Conservation (phyloP, 1,140 invertebrate species). For the Aplysia californica region DNA sequence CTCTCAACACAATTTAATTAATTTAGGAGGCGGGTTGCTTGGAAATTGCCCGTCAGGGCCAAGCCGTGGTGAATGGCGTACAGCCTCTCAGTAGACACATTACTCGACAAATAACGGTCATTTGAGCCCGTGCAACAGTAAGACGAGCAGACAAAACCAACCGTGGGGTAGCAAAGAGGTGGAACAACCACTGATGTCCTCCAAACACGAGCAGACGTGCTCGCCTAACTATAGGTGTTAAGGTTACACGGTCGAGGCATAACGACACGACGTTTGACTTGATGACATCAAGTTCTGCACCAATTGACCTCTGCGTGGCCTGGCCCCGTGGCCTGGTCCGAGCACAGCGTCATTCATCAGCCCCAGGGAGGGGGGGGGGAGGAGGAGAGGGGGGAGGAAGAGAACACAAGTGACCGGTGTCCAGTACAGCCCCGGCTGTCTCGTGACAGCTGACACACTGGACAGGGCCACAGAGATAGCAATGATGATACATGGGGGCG, state of each 20-base stretch:
- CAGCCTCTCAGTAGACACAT: neutral
- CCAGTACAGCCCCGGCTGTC: neutral
- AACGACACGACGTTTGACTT: neutral
- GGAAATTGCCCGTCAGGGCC: neutral
- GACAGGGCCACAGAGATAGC: neutral
- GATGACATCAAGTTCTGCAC: neutral
- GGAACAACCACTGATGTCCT: too few relatives aligned
- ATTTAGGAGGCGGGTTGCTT: too few relatives aligned
- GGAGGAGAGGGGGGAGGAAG: neutral
- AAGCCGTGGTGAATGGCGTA: neutral
- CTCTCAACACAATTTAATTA: neutral
- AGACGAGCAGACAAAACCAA: too few relatives aligned
- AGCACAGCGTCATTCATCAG: constrained; percentile 22
- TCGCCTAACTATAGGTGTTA: neutral
- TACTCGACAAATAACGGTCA: too few relatives aligned
- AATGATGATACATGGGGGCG: too few relatives aligned
- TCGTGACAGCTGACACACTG: neutral
- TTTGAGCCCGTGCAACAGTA: too few relatives aligned
- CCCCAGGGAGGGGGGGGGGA: neutral
- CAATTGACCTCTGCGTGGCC: neutral
- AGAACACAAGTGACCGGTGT: neutral
- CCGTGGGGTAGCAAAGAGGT: too few relatives aligned
- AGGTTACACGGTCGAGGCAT: neutral
- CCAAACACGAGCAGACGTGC: neutral
- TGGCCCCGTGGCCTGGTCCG: neutral